phyloP scores from a whole-genome alignment of 2,888 invertebrate species.

The Drosophila anceps region DNA sequence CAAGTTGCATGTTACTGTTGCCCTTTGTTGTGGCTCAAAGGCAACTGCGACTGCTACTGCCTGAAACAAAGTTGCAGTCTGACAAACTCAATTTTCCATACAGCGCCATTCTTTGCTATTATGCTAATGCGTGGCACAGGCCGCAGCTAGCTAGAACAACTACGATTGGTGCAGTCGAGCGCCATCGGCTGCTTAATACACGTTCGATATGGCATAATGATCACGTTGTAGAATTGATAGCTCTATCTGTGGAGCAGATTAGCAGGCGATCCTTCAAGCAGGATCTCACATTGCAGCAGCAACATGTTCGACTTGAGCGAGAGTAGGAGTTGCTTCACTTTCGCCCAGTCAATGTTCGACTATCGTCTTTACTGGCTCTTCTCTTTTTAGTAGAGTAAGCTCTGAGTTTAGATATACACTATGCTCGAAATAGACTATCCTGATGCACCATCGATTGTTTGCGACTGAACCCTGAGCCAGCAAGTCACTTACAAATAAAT shows the following conservation, averaged over 20 bases:
- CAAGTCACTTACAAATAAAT: too few relatives aligned
- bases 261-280: too few relatives aligned
- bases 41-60: background rate
- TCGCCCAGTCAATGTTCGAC: too few relatives aligned
- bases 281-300: too few relatives aligned
- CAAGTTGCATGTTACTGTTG: constrained; percentile 50
- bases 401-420: background rate
- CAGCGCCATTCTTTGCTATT: constrained; percentile 67
- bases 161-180: background rate
- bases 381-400: too few relatives aligned
- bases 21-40: background rate
- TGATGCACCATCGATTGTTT: too few relatives aligned
- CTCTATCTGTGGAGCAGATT: background rate
- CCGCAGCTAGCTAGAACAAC: background rate
- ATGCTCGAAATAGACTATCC: background rate
- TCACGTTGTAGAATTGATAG: too few relatives aligned
- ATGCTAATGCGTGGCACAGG: constrained; percentile 69
- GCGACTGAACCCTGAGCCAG: too few relatives aligned
- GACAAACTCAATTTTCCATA: constrained; percentile 64
- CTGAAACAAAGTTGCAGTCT: constrained; percentile 41
- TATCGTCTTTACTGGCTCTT: too few relatives aligned
- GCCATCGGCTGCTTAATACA: background rate
- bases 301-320: too few relatives aligned
- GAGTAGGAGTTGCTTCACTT: too few relatives aligned
- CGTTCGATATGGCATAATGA: too few relatives aligned